Base-by-base conservation (phyloP, 2,888 invertebrate species). In the Mythimna vitellina region DNA sequence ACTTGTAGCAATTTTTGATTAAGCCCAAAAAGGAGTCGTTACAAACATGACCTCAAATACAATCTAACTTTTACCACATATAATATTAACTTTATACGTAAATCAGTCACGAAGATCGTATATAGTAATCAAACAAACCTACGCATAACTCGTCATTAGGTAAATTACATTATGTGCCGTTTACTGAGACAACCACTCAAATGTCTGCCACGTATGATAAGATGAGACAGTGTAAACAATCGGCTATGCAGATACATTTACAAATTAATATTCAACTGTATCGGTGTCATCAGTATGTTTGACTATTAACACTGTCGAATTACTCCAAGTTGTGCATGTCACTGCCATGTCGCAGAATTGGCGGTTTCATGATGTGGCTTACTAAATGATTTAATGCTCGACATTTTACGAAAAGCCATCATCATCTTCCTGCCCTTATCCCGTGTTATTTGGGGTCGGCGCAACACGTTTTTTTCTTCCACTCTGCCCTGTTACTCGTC, bases 261-360 rank as follows among this genome's bases (percentile, higher is more conserved):
- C 81, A 75, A 83, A 82, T 82, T 83, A 82, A 75, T 81, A 78
- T 69, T 69, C 72, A 53, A 42, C 57, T 56, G 53, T 71, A 81
- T 73, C 73, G 35, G 70, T 65, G 67, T 65, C 69, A 81, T 77
- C 70, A 58, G 56, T 57, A 64, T 82, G 78, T 82, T 75, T 81
- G 72, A 73, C 81, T 78, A 83, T 83, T 80, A 81, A 72, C 81
- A 70, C 72, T 73, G 73, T 73, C 49, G 38, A 69, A 81, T 70
- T 71, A 69, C 57, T 68, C 38, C 20, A 12, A 53, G n/a, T 49
- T 57, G 60, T 67, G 61, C 5, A 73, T 56, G 60, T 60, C 14
- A 14, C n/a, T 14, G 60, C 1, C 38, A 60, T 38, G 8, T 22
- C 4, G 22, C 17, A 0, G 14, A 60, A 17, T 22, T 17, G 0